Evolutionary conservation across 2,113 vertebrate species (phyloP).

Genomic region (Chionodraco myersi): DNA sequence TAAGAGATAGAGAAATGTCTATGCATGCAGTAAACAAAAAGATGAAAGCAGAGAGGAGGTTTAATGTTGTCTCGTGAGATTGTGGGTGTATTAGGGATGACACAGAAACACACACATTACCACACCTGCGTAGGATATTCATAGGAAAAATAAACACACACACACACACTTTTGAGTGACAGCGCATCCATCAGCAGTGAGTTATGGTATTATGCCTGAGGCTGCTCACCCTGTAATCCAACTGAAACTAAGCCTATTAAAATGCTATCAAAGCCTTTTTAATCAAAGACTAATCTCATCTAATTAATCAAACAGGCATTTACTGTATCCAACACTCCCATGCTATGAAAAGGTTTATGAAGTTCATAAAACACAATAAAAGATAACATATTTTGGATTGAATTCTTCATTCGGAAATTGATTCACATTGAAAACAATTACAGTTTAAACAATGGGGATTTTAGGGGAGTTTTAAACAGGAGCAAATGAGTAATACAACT

Average conservation of each 20-base stretch:
- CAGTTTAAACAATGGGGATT: conserved; percentile 40
- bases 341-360: conserved; percentile 42
- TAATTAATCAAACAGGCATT: conserved; percentile 66
- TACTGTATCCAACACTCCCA: conserved; percentile 41
- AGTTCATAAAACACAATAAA: conserved; percentile 50
- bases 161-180: conserved; percentile 52
- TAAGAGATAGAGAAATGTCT: conserved; percentile 19
- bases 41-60: conserved; percentile 41
- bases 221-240: conserved; percentile 68
- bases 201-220: conserved; percentile 54
- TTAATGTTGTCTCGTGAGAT: conserved; percentile 16
- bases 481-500: conserved; percentile 37
- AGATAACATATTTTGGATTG: conserved; percentile 28
- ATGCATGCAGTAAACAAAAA: conserved; percentile 26
- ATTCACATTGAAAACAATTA: conserved; percentile 32
- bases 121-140: neutral
- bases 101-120: conserved; percentile 11
- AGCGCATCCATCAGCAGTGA: conserved; percentile 53
- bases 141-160: conserved; percentile 5
- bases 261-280: conserved; percentile 69
- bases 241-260: conserved; percentile 71
- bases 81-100: conserved; percentile 23
- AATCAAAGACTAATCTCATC: conserved; percentile 76
- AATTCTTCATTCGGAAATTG: conserved; percentile 48
- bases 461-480: conserved; percentile 10